A percentile compares a stretch with the other conserved stretches of the same genome.
phyloP scores from a whole-genome alignment of 2,888 invertebrate species.

The Aspidapion aeneum region DNA sequence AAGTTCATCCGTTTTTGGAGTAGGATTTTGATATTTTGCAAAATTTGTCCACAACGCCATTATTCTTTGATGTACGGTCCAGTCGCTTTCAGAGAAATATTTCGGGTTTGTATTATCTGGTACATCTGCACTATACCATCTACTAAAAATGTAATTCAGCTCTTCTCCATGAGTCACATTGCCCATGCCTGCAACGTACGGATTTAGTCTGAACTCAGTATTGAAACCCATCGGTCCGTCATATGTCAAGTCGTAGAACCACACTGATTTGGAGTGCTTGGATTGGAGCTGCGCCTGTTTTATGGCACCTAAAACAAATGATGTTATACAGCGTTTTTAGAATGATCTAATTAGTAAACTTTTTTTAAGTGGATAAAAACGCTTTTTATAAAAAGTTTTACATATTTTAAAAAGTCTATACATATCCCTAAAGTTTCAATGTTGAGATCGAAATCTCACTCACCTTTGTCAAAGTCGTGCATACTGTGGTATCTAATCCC shows the following conservation, averaged over 20 bases:
- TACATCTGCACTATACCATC: conserved; percentile 7
- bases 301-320: too few relatives aligned
- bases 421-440: too few relatives aligned
- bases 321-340: too few relatives aligned
- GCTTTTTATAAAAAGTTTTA: too few relatives aligned
- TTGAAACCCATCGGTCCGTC: conserved; percentile 24
- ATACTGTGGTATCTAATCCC: conserved; percentile 6
- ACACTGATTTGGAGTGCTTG: conserved; percentile 23
- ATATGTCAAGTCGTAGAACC: conserved; percentile 31
- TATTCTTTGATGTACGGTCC: conserved; percentile 8
- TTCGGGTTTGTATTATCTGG: conserved; percentile 7
- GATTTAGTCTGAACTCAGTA: not conserved
- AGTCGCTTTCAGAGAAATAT: not conserved
- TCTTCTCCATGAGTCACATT: conserved; percentile 11
- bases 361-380: too few relatives aligned
- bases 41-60: conserved; percentile 12
- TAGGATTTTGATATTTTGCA: conserved; percentile 11
- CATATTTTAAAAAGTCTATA: too few relatives aligned
- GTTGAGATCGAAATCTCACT: too few relatives aligned
- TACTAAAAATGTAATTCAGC: conserved; percentile 12
- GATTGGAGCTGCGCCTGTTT: conserved; percentile 30
- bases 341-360: too few relatives aligned
- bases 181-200: not conserved
- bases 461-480: conserved; percentile 10
- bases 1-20: not conserved